Conservation (phyloP, 2,113 vertebrate species). For the Pycnonotus jocosus region DNA sequence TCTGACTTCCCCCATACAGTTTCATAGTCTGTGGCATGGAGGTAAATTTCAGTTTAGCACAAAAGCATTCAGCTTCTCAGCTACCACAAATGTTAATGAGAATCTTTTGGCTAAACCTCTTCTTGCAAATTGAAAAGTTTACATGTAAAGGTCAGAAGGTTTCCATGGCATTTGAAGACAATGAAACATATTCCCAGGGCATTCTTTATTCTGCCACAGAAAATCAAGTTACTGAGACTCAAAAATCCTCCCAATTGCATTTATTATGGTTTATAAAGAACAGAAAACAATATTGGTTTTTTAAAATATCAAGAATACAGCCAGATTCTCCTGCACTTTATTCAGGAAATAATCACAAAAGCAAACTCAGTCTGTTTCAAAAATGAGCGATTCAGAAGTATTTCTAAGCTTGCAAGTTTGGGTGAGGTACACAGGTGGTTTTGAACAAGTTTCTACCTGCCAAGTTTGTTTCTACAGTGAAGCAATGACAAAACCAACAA, state of each 20-base stretch:
- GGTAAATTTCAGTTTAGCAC: neutral
- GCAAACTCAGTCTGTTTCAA: neutral
- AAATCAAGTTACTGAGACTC: neutral
- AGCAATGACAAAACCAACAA: neutral
- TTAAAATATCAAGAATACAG: neutral
- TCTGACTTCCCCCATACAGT: neutral
- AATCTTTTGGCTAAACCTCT: neutral
- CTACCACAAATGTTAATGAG: neutral
- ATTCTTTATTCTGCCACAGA: neutral
- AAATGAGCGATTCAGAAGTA: neutral
- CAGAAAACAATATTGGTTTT: neutral
- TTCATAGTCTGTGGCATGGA: neutral
- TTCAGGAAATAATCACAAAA: neutral
- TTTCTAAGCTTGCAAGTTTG: neutral
- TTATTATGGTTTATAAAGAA: neutral
- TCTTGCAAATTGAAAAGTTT: conserved; percentile 1
- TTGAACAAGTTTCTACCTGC: neutral
- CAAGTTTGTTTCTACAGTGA: neutral
- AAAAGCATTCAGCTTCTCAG: neutral
- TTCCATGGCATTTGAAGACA: neutral
- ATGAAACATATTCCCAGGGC: neutral
- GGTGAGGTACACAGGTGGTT: rapidly evolving
- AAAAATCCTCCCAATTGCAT: neutral
- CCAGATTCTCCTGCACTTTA: neutral
- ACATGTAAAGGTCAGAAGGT: neutral